Percentiles rank a stretch among this genome's conserved stretches.
phyloP scores from a whole-genome alignment of 2,797 vertebrate genomes.

The Babyrousa celebensis region DNA sequence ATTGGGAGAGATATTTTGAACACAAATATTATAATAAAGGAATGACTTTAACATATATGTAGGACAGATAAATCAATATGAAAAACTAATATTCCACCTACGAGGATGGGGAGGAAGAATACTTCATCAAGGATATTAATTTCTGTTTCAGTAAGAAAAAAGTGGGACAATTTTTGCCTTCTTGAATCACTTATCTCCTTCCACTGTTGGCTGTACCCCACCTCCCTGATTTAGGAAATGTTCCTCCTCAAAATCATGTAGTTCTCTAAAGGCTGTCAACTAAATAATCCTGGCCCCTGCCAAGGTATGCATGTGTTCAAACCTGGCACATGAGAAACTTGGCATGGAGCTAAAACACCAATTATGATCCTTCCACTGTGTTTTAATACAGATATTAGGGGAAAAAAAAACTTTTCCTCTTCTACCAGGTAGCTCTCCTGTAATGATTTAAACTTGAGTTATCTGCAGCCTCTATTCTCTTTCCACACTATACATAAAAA shows the following conservation, averaged over 20 bases:
- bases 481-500: not conserved
- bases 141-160: not conserved
- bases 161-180: not conserved
- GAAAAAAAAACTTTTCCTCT: not conserved
- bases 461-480: not conserved
- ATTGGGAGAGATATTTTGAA: not conserved
- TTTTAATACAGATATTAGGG: not conserved
- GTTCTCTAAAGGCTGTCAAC: not conserved
- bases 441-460: not conserved
- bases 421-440: not conserved
- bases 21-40: not conserved
- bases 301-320: not conserved
- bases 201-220: not conserved
- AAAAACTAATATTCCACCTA: not conserved
- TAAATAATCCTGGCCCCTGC: not conserved
- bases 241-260: not conserved
- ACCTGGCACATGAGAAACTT: not conserved
- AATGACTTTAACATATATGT: not conserved
- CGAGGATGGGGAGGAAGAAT: not conserved
- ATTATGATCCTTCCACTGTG: not conserved
- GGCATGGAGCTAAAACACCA: not conserved
- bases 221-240: not conserved
- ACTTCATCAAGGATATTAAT: not conserved
- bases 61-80: not conserved
- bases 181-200: not conserved